These are phyloP conservation scores for Xanthia togata DNA, from an alignment of 2,888 invertebrate genomes.

Conservation along the genomic window DNA sequence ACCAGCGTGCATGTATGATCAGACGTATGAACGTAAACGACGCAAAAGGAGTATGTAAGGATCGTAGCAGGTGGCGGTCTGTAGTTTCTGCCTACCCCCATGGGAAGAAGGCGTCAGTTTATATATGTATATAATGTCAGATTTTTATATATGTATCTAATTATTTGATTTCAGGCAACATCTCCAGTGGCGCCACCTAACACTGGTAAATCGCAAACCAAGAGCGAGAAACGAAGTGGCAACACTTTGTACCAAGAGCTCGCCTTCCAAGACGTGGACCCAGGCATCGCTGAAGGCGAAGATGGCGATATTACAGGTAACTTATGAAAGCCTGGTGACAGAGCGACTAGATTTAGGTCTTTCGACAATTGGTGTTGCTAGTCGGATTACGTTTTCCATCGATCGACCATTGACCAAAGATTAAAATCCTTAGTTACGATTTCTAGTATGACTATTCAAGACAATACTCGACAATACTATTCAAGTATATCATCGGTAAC, in stretches of 20 bases:
- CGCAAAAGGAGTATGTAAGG: no score
- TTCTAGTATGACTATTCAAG: no score
- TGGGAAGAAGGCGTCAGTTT: no score
- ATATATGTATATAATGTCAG: no score
- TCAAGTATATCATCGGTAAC: background rate
- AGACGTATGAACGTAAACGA: no score
- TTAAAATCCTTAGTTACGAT: background rate
- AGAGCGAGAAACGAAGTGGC: constrained; percentile 96
- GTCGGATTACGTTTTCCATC: background rate
- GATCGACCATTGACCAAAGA: background rate
- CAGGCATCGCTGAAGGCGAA: constrained; percentile 95
- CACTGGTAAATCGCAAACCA: constrained; percentile 91
- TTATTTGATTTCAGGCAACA: constrained; percentile 84
- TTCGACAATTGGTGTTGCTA: background rate
- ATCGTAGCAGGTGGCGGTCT: no score
- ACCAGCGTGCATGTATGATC: no score
- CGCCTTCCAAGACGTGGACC: constrained; percentile 96
- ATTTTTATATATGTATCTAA: no score
- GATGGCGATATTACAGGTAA: constrained; percentile 97
- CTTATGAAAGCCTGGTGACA: background rate
- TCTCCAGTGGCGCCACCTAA: constrained; percentile 86
- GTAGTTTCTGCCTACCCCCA: no score
- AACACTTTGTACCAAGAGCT: constrained; percentile 98
- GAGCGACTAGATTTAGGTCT: background rate
- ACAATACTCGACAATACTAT: background rate